Conservation (phyloP, 1,140 invertebrate genomes). For the Rhagoletis zephyria region DNA sequence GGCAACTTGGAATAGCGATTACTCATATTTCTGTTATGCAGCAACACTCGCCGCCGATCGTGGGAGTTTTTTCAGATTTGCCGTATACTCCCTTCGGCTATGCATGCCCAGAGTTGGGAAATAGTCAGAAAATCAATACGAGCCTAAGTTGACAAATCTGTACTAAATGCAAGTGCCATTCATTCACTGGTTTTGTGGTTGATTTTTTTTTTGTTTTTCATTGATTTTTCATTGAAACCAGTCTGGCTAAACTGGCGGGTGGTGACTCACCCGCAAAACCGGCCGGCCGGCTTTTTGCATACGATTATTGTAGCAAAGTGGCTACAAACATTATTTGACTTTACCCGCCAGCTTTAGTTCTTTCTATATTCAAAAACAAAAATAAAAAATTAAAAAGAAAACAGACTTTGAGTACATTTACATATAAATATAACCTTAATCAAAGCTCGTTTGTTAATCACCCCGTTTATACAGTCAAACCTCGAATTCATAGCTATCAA, state of each 20-base stretch:
- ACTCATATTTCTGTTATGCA: constrained; percentile 44
- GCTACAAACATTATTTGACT: no score
- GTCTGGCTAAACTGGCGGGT: not conserved
- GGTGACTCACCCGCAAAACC: constrained; percentile 37
- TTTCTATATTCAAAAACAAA: no score
- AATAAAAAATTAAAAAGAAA: no score
- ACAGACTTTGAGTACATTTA: no score
- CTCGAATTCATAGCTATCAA: no score
- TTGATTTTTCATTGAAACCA: not conserved
- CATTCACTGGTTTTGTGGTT: constrained; percentile 25
- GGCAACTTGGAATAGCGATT: constrained; percentile 25
- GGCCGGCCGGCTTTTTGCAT: not conserved
- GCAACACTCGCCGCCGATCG: not conserved
- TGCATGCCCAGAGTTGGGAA: not conserved
- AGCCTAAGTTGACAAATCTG: not conserved
- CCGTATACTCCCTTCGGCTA: not conserved
- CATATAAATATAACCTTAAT: no score
- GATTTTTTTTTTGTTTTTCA: not conserved
- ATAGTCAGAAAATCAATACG: constrained; percentile 9
- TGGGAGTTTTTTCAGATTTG: constrained; percentile 17
- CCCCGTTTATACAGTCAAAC: no score
- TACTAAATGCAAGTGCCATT: not conserved
- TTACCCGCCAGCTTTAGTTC: no score
- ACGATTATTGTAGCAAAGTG: no score
- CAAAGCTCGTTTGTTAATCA: no score